Base-by-base conservation (phyloP, 1,140 invertebrate genomes). In the Rhagoletis zephyria region DNA sequence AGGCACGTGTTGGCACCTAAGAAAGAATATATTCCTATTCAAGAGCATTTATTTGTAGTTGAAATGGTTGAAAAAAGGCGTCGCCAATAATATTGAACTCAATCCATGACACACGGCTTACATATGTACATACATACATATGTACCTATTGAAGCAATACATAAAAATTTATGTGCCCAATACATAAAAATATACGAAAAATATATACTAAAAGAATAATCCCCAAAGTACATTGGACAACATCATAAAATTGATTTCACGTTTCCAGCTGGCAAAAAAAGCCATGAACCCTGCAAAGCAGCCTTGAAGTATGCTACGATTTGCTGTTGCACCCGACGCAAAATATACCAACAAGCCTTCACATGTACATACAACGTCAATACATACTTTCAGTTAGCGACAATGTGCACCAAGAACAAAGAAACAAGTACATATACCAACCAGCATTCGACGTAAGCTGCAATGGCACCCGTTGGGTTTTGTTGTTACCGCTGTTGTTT, bases 41-140 rank as follows among this genome's bases (percentile, higher is more conserved):
- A 30, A 30, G 30, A 30, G 30, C 30, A 30, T 30, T 30, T 30
- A 30, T 30, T 30, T 30, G 30, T 30, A 30, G 30, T 1, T 30
- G 30, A 30, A 30, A 30, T 30, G 30, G 30, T 30, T 30, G 30
- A 64, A 89, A 88, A 89, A 90, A 90, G 89, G 89, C 89, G 89
- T 90, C 90, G 88, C 89, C 88, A 88, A 90, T 90, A 90, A 87
- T 90, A 90, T 90, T 90, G 89, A 90, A 90, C 89, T 86, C 89
- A 89, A 88, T 90, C 88, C 88, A 90, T 90, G 89, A 87, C 89
- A 2, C 5, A 2, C 42, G 7, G 4, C 42, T 77, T 65, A 65
- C 30, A 65, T 65, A 65, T 9, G 7, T 40, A 40, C 16, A 14
- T 14, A 40, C 30, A 65, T 65, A 65, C 5, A 65, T 65, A 65